Base-by-base conservation (phyloP, 2,888 invertebrate genomes). In the Scrobipalpa atriplicella region DNA sequence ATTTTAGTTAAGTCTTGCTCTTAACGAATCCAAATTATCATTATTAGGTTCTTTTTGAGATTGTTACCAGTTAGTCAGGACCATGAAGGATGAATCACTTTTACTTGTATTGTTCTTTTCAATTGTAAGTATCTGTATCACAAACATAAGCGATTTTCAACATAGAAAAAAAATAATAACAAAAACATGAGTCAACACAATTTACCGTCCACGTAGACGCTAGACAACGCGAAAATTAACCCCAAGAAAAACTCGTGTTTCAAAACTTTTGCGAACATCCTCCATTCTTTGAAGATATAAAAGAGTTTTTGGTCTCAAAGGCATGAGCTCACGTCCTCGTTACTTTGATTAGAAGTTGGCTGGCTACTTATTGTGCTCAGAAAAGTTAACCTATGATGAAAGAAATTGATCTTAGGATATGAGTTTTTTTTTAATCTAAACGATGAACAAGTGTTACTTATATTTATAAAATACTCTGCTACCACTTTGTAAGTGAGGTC, bases 321-420 rank as follows among this genome's bases (percentile, higher is more conserved):
- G 72, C 73, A 82, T 83, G 83, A 84, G 83, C 78, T 83, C 82
- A 81, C 84, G 79, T 84, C 83, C 78, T 84, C 79, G 80, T 78
- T 83, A 80, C 82, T 84, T 83, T 83, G 80, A 86, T 87, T 85
- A 84, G 79, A 86, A 85, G 75, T 85, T 84, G 72, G 71, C 72
- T 77, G 73, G 72, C 72, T 73, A 71, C 69, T 75, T 74, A 75
- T 77, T 78, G 78, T 75, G 70, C 70, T 70, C 71, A 70, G 70
- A n/a, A n/a, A n/a, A n/a, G n/a, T 71, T 72, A 60, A 19, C 39
- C 36, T 41, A 64, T 39, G 21, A n/a, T 58, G 63, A 18, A 58
- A 11, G 11, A 8, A 16, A 47, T 47, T 47, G n/a, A 47, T 47
- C 47, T 47, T 8, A n/a, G n/a, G 47, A 47, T 47, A 47, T n/a